Evolutionary conservation across 2,888 invertebrate genomes (phyloP), one percentile per base, ranked within the genome.

Genomic region (Lepidocyrtinus sp.): DNA sequence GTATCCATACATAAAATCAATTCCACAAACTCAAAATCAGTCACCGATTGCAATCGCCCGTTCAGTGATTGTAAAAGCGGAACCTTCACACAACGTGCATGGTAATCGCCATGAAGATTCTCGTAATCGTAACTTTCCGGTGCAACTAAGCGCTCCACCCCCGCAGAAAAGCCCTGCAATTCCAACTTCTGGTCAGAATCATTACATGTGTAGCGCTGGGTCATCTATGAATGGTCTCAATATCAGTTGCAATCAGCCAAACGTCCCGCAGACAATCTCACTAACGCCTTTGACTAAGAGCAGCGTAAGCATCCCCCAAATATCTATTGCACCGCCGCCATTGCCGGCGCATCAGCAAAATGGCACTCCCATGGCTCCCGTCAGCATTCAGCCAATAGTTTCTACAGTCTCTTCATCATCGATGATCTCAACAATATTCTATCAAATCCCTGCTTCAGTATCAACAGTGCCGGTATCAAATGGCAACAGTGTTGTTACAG

Each of bases 401-500:
- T 50, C 70, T 22, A n/a, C 74, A n/a, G 78, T 64, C 9, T 62
- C 69, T 12, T 79, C 78, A 68, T 79, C 79, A 21, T 74, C 79
- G 74, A 19, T 79, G 79, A 79, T 79, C 79, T 79, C 79, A 79
- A 79, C 79, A 22, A 79, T 79, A 36, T 74, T 79, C 22, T 79
- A 79, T 74, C 74, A 79, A 62, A 74, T 79, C 22, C 79, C 72
- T 59, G 22, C 79, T 59, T 69, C 70, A n/a, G 62, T 55, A n/a
- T 7, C 70, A 55, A 69, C 70, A 2, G 46, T 25, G 0, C 24
- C 59, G 3, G 45, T 62, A 21, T 36, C 68, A 17, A 68, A 73
- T 74, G 79, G 73, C n/a, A n/a, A n/a, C n/a, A n/a, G n/a, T n/a
- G n/a, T 21, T n/a, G 15, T 25, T 3, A 63, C 45, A 17, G 79